phyloP scores from a whole-genome alignment of 2,113 vertebrate genomes.

The Emydura subglobosa region DNA sequence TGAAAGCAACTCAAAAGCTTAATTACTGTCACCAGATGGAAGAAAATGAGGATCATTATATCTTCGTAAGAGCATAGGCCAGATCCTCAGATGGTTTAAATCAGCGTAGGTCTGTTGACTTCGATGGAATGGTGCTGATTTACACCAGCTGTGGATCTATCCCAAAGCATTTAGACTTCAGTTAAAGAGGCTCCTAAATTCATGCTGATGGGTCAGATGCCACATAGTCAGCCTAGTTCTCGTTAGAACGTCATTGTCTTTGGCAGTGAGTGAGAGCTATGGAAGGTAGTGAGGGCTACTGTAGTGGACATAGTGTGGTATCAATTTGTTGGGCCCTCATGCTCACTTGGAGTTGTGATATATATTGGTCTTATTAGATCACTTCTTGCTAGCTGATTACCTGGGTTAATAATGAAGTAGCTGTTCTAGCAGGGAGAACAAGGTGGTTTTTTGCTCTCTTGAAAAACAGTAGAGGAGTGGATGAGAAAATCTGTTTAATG shows the following conservation, averaged over 20 bases:
- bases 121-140: not conserved
- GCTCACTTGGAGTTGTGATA: accelerated
- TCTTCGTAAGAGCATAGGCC: not conserved
- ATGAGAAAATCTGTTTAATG: not conserved
- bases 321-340: not conserved
- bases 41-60: not conserved
- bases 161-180: not conserved
- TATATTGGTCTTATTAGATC: not conserved
- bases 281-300: not conserved
- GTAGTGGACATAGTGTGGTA: not conserved
- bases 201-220: not conserved
- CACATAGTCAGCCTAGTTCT: not conserved
- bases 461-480: not conserved
- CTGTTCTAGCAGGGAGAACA: not conserved
- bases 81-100: not conserved
- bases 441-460: not conserved
- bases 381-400: not conserved
- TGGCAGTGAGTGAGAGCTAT: not conserved
- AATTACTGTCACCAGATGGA: not conserved
- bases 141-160: not conserved
- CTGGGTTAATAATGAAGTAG: not conserved
- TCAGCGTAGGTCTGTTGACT: not conserved
- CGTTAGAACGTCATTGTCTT: not conserved
- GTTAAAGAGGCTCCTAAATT: not conserved
- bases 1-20: not conserved